A percentile compares a stretch with the other conserved stretches of the same genome.
phyloP scores from a whole-genome alignment of 2,113 vertebrate genomes.

The Chlorodrepanis virens region DNA sequence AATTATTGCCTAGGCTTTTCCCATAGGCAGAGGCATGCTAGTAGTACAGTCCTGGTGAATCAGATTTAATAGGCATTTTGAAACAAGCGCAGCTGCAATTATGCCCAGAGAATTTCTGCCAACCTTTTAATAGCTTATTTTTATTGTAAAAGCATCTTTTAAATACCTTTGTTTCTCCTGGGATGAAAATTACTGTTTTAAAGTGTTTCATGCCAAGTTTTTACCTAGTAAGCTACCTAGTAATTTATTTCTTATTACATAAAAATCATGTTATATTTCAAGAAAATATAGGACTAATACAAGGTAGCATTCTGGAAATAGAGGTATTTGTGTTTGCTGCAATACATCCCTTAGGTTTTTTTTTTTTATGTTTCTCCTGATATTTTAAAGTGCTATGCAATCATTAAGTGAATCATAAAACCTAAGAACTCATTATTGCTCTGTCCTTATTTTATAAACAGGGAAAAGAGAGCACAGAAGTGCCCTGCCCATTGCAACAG shows the following conservation, averaged over 20 bases:
- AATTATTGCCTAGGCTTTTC: neutral
- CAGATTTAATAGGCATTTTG: conserved; percentile 36
- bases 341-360: neutral
- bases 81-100: conserved; percentile 21
- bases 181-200: neutral
- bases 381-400: conserved; percentile 14
- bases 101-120: neutral
- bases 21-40: neutral
- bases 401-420: conserved; percentile 9
- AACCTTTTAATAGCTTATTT: conserved; percentile 8
- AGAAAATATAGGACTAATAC: neutral
- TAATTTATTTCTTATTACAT: neutral
- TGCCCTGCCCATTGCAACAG: neutral
- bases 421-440: neutral
- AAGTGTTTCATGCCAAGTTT: neutral
- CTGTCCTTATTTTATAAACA: neutral
- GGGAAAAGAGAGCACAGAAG: neutral
- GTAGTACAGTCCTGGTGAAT: neutral
- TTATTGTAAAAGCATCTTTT: conserved; percentile 22
- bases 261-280: neutral
- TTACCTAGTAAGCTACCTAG: neutral
- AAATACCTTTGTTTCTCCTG: conserved; percentile 27
- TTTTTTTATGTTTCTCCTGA: conserved; percentile 12
- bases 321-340: neutral
- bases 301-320: neutral